Percentiles rank a stretch among this genome's conserved stretches.
Conservation (phyloP, 92 coral and sea anemone species). For the Montipora capitata region DNA sequence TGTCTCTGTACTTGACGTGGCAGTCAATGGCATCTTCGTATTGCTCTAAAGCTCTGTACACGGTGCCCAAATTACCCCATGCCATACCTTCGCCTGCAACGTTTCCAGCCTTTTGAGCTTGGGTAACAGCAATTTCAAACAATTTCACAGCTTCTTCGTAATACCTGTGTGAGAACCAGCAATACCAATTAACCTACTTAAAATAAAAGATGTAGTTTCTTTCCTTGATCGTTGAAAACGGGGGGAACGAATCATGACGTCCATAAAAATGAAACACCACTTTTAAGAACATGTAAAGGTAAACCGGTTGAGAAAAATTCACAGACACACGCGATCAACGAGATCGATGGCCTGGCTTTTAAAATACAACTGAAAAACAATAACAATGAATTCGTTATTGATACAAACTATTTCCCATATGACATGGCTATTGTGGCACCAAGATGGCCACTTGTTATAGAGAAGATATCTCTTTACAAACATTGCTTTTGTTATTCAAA, state of each 20-base stretch:
- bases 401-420: too few relatives aligned
- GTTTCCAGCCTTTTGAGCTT: slow-evolving; percentile 49
- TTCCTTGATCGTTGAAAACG: too few relatives aligned
- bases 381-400: too few relatives aligned
- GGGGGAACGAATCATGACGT: not conserved
- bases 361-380: too few relatives aligned
- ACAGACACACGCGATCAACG: too few relatives aligned
- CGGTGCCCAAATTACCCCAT: slow-evolving; percentile 81
- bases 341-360: too few relatives aligned
- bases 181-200: not conserved
- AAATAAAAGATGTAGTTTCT: not conserved
- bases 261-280: not conserved
- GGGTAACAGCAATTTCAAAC: slow-evolving; percentile 58
- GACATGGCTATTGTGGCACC: too few relatives aligned
- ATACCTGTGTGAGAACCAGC: not conserved
- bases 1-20: slow-evolving; percentile 68
- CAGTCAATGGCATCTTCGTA: slow-evolving; percentile 69
- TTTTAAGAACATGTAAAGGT: too few relatives aligned
- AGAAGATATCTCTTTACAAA: too few relatives aligned
- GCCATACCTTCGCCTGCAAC: slow-evolving; percentile 85
- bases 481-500: too few relatives aligned
- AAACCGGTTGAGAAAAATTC: too few relatives aligned
- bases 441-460: too few relatives aligned
- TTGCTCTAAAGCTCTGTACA: slow-evolving; percentile 63
- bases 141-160: slow-evolving; percentile 54